Conservation (phyloP, 2,797 vertebrate genomes). For the Gallinago nigripennis region DNA sequence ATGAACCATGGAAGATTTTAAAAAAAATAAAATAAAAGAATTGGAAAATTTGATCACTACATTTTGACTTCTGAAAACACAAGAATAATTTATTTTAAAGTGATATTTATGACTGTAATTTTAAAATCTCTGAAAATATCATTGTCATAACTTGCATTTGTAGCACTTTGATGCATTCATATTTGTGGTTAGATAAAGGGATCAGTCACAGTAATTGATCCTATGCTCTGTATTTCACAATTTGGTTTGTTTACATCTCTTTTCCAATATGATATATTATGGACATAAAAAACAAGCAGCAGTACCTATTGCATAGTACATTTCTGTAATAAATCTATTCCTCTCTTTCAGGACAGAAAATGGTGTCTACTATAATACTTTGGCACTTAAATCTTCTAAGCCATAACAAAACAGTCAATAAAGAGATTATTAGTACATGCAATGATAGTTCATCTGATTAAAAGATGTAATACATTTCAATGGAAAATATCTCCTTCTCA, state of each 20-base stretch:
- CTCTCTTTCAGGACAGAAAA: neutral
- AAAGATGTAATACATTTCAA: neutral
- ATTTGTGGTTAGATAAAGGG: neutral
- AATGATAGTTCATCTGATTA: neutral
- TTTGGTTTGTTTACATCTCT: neutral
- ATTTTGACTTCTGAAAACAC: neutral
- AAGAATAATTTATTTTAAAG: neutral
- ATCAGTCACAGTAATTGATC: neutral
- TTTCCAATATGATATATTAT: conserved; percentile 2
- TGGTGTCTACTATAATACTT: neutral
- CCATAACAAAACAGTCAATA: conserved; percentile 2
- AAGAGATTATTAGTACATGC: conserved; percentile 14
- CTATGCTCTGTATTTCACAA: neutral
- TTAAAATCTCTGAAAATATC: neutral
- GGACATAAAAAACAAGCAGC: neutral
- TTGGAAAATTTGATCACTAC: neutral
- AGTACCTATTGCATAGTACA: neutral
- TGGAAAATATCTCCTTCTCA: neutral
- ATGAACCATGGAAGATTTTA: neutral
- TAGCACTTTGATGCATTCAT: neutral
- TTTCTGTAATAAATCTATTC: neutral
- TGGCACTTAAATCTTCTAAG: conserved; percentile 29
- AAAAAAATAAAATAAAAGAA: neutral
- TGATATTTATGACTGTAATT: neutral
- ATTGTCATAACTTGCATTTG: neutral